Evolutionary conservation across 2,113 vertebrate species (phyloP).

Genomic region (Clarias magur): DNA sequence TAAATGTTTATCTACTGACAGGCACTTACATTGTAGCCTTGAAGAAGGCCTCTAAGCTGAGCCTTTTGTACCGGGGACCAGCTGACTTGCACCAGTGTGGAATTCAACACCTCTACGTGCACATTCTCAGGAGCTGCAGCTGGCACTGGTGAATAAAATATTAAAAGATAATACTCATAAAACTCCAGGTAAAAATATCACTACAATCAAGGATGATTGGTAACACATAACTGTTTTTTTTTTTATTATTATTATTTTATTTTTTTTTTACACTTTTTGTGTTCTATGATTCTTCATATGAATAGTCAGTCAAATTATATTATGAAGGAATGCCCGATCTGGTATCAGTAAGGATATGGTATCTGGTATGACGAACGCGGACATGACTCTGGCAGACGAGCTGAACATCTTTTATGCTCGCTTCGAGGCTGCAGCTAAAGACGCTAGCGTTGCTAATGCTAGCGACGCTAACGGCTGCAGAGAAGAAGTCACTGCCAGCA

Average conservation of each 20-base stretch:
- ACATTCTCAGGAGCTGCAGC: conserved; percentile 80
- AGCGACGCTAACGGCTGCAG: too few species aligned
- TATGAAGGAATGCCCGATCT: not conserved
- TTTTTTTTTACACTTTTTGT: not conserved
- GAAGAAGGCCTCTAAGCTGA: conserved; percentile 84
- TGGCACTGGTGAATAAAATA: conserved; percentile 80
- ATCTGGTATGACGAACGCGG: too few species aligned
- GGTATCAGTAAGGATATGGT: too few species aligned
- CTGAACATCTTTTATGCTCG: too few species aligned
- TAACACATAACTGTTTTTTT: too few species aligned
- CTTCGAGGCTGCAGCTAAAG: too few species aligned
- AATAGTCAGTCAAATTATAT: not conserved
- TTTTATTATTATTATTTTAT: too few species aligned
- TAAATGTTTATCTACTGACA: not conserved
- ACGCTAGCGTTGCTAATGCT: too few species aligned
- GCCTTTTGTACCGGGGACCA: conserved; percentile 83
- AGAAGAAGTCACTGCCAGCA: too few species aligned
- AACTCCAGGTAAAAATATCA: not conserved
- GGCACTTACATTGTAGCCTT: conserved; percentile 84
- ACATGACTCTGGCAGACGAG: too few species aligned
- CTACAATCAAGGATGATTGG: not conserved
- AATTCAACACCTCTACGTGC: conserved; percentile 82
- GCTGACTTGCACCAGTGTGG: conserved; percentile 79
- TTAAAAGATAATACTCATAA: conserved; percentile 3
- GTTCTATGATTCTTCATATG: not conserved